Conservation (phyloP, 2,797 vertebrate genomes). For the Molossus alvarezi region DNA sequence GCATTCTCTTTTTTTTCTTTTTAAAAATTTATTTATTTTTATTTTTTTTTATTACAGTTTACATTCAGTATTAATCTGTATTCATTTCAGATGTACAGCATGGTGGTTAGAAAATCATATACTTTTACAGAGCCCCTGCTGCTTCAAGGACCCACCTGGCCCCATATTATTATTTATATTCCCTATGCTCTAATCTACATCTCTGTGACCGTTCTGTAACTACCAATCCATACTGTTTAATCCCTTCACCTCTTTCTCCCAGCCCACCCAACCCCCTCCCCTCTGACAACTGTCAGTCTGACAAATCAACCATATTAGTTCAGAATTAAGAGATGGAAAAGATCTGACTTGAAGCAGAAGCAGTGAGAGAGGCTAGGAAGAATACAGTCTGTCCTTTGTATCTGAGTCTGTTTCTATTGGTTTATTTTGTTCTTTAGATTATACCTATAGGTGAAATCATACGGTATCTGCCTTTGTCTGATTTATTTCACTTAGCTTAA, state of each 20-base stretch:
- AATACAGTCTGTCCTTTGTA: neutral
- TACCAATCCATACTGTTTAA: neutral
- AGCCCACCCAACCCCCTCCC: neutral
- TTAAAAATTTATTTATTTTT: neutral
- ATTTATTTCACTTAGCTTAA: neutral
- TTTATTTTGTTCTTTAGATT: neutral
- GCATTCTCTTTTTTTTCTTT: neutral
- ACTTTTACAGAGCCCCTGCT: neutral
- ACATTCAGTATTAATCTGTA: neutral
- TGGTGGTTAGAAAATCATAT: neutral
- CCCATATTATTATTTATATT: neutral
- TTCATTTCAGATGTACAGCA: neutral
- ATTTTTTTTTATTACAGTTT: neutral
- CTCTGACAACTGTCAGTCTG: neutral
- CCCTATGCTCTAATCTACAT: neutral
- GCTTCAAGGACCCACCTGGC: neutral
- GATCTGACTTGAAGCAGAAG: neutral
- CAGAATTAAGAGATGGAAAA: neutral
- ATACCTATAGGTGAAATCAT: neutral
- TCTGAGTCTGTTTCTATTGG: neutral
- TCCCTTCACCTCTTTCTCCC: neutral
- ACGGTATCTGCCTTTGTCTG: neutral
- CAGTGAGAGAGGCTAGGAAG: neutral
- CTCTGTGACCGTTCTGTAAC: neutral
- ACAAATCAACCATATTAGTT: neutral